Evolutionary conservation across 1,140 invertebrate species (phyloP).

Genomic region (Calycopis cecrops): DNA sequence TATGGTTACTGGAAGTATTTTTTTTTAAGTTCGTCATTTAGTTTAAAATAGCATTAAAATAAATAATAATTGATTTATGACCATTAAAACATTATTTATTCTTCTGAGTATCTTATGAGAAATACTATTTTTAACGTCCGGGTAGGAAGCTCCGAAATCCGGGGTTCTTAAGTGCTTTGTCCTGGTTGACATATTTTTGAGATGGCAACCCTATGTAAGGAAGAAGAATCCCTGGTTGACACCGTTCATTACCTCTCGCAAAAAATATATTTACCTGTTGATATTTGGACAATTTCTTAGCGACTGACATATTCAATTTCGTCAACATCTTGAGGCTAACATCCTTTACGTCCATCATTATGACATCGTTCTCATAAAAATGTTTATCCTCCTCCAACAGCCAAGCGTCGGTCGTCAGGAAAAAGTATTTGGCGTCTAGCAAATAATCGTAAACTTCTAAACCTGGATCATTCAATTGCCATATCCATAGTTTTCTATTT

Average conservation of each 20-base stretch:
- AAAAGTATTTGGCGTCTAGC: conserved; percentile 78
- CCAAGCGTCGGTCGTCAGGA: conserved; percentile 78
- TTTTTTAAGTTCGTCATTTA: no score
- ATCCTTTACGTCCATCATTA: conserved; percentile 81
- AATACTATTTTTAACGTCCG: no score
- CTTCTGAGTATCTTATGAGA: no score
- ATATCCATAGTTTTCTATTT: conserved; percentile 75
- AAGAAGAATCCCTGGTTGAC: no score
- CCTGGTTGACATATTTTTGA: no score
- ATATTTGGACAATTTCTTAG: conserved; percentile 50
- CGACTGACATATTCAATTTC: conserved; percentile 54
- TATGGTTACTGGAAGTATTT: no score
- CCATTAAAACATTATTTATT: no score
- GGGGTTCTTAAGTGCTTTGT: no score
- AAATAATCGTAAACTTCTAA: conserved; percentile 79
- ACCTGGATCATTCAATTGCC: conserved; percentile 78
- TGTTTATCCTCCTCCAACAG: conserved; percentile 66
- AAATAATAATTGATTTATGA: no score
- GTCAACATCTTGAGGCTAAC: conserved; percentile 77
- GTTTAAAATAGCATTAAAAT: no score
- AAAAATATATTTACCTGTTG: conserved; percentile 40
- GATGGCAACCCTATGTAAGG: no score
- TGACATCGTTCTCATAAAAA: conserved; percentile 76
- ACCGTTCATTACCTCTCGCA: background rate
- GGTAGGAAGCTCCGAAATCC: no score